These are phyloP conservation scores for Parnassius glacialis DNA, from an alignment of 2,888 invertebrate species.

Conservation along the genomic window DNA sequence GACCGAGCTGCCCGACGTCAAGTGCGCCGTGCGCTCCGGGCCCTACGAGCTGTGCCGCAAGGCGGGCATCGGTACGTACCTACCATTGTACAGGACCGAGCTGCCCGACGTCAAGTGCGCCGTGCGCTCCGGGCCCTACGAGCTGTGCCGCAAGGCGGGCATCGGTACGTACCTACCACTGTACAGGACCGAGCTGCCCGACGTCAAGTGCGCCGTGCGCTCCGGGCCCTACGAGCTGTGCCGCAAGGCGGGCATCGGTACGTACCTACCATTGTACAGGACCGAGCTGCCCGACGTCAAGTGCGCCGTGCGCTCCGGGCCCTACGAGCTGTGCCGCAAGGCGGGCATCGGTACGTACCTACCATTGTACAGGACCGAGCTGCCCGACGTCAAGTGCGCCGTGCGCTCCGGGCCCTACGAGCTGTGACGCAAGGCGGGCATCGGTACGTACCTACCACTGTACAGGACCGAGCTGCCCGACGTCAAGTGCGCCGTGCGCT, in stretches of 20 bases:
- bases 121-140: slow-evolving; percentile 92
- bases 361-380: neutral
- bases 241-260: slow-evolving; percentile 89
- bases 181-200: neutral
- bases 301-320: slow-evolving; percentile 92
- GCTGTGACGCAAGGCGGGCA: slow-evolving; percentile 91
- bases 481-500: slow-evolving; percentile 91
- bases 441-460: slow-evolving; percentile 73
- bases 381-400: too few species aligned
- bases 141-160: slow-evolving; percentile 92
- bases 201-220: slow-evolving; percentile 90
- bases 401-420: slow-evolving; percentile 93
- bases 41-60: slow-evolving; percentile 93
- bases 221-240: slow-evolving; percentile 95
- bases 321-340: slow-evolving; percentile 92
- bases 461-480: too few species aligned
- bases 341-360: slow-evolving; percentile 85
- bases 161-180: slow-evolving; percentile 76
- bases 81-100: neutral
- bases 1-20: too few species aligned
- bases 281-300: too few species aligned
- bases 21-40: slow-evolving; percentile 92
- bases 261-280: slow-evolving; percentile 31
- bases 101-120: too few species aligned
- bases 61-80: slow-evolving; percentile 86